Evolutionary conservation across 2,113 vertebrate species (phyloP), one percentile per base, ranked within the genome.

Genomic region (Pan paniscus): DNA sequence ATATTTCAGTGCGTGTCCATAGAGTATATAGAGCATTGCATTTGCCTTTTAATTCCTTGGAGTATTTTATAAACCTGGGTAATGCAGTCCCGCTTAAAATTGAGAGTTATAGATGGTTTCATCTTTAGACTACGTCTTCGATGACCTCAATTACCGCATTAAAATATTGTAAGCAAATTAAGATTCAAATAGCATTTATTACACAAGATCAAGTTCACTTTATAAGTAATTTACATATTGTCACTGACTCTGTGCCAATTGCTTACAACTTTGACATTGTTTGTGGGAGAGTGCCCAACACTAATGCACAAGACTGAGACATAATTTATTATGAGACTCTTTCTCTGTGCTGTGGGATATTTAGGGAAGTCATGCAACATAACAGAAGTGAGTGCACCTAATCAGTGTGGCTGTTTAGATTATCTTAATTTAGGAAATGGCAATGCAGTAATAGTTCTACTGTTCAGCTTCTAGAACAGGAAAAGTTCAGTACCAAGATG

Each of bases 161-260:
- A 99, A 98, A 99, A 98, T 98, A 98, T 98, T 98, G 98, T 98
- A 99, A 99, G 96, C 98, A 98, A 98, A 98, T 98, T 98, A 98
- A 98, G 95, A 98, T 97, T 98, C 94, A 98, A 98, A 98, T 98
- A 96, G 96, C 97, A 98, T 98, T 98, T 98, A 98, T 98, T 98
- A 97, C 82, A 98, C 89, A 98, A 98, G 97, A 98, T 98, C 95
- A 98, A 97, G 96, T 97, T 97, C 97, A 94, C 95, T 98, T 96
- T 83, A 97, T 80, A 96, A 98, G 96, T 98, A 98, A 98, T 98
- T 98, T 98, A 98, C 98, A 98, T 98, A 98, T 98, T 96, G 97
- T 98, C 98, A 98, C 94, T 27, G 93, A 97, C 90, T 98, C 92
- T n/a, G 38, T 95, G 98, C 97, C 97, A 98, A 61, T 95, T 97